Evolutionary conservation across 2,113 vertebrate species (phyloP).

Genomic region (Ammodytes dubius): DNA sequence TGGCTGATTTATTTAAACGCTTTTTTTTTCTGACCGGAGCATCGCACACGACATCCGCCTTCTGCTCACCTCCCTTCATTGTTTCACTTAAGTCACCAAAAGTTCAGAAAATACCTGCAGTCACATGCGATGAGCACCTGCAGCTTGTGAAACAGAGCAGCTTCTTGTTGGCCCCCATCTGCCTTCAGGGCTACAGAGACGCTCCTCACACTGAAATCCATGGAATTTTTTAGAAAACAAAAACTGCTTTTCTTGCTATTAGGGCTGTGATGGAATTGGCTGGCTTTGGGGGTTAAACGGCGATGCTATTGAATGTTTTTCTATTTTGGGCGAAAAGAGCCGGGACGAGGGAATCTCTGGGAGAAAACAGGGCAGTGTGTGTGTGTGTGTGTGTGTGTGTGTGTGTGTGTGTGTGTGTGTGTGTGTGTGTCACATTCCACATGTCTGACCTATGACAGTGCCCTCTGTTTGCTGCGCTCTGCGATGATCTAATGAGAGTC

Average conservation of each 20-base stretch:
- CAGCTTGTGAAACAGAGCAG: slow-evolving; percentile 26
- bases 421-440: slow-evolving; percentile 89
- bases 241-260: slow-evolving; percentile 92
- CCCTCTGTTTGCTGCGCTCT: slow-evolving; percentile 87
- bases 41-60: slow-evolving; percentile 16
- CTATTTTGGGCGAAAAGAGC: slow-evolving; percentile 89
- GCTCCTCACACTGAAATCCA: slow-evolving; percentile 78
- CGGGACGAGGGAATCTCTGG: slow-evolving; percentile 83
- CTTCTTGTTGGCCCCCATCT: slow-evolving; percentile 58
- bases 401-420: slow-evolving; percentile 87
- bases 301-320: slow-evolving; percentile 85
- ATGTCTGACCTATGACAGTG: slow-evolving; percentile 92
- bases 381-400: slow-evolving; percentile 82
- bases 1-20: slow-evolving; percentile 41
- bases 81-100: slow-evolving; percentile 35
- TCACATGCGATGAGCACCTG: slow-evolving; percentile 1
- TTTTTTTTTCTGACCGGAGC: neutral
- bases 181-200: slow-evolving; percentile 27
- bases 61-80: slow-evolving; percentile 48
- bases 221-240: slow-evolving; percentile 86
- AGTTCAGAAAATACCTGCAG: slow-evolving; percentile 44
- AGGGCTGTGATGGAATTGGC: slow-evolving; percentile 83
- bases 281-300: slow-evolving; percentile 86
- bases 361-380: slow-evolving; percentile 89
- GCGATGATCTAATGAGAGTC: slow-evolving; percentile 92